Evolutionary conservation across 2,888 invertebrate genomes (phyloP).

Genomic region (Tryphoninae sp.): DNA sequence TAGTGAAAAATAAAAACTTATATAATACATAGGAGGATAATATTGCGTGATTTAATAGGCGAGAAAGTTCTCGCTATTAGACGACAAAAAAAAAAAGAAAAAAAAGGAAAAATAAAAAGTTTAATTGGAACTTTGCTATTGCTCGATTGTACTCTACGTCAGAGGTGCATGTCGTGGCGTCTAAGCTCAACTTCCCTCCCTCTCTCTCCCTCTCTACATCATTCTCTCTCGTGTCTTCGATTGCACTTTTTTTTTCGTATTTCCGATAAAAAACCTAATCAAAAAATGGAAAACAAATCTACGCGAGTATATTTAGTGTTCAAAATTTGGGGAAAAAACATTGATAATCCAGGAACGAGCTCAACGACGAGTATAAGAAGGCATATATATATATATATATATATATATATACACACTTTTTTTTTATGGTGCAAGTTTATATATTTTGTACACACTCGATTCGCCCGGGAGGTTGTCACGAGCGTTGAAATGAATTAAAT

Average conservation of each 20-base stretch:
- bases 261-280: constrained; percentile 3
- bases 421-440: constrained; percentile 53
- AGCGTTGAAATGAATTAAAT: constrained; percentile 71
- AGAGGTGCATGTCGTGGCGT: constrained; percentile 74
- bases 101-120: constrained; percentile 59
- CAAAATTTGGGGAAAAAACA: background rate
- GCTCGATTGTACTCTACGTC: constrained; percentile 80
- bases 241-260: constrained; percentile 61
- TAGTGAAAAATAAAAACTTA: background rate
- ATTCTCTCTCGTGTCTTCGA: constrained; percentile 20
- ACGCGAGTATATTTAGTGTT: background rate
- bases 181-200: constrained; percentile 55
- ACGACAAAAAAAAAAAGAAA: background rate
- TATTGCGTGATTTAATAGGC: background rate
- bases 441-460: constrained; percentile 62
- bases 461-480: constrained; percentile 52
- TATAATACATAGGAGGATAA: background rate
- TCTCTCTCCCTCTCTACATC: constrained; percentile 32
- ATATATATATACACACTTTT: constrained; percentile 18
- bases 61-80: background rate
- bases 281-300: background rate
- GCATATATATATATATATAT: constrained; percentile 9
- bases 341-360: constrained; percentile 23
- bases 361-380: constrained; percentile 33
- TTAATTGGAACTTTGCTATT: constrained; percentile 76